A percentile compares a stretch with the other conserved stretches of the same genome.
Evolutionary conservation across 2,888 invertebrate genomes (phyloP).

Genomic region (Drosophila fungiperda): DNA sequence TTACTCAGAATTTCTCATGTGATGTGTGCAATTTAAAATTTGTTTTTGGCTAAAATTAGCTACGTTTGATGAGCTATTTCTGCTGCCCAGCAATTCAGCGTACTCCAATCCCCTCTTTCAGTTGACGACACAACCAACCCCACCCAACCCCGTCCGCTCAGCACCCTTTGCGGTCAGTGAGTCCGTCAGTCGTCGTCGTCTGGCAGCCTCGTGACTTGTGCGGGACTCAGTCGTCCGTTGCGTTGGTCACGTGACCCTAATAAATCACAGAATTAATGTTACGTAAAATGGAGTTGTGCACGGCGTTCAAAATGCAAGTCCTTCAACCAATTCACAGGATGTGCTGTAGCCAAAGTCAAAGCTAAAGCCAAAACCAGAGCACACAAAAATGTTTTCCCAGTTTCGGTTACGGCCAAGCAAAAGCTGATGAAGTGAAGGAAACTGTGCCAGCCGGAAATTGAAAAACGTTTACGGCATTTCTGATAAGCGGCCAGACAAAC

Average conservation of each 20-base stretch:
- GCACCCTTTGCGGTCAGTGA: conserved; percentile 44
- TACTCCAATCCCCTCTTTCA: background rate
- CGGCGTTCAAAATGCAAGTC: conserved; percentile 39
- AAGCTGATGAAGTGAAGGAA: conserved; percentile 29
- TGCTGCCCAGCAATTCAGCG: background rate
- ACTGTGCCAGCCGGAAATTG: conserved; percentile 78
- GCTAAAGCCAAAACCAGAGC: background rate
- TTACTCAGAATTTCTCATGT: conserved; percentile 12
- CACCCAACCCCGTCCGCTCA: background rate
- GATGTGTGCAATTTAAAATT: conserved; percentile 11
- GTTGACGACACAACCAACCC: background rate
- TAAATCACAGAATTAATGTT: conserved; percentile 86
- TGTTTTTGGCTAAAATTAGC: conserved; percentile 34
- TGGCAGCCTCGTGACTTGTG: conserved; percentile 67
- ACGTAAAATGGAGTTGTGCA: conserved; percentile 85
- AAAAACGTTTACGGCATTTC: conserved; percentile 78
- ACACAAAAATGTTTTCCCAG: background rate
- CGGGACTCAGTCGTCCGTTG: conserved; percentile 81
- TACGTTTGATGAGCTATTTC: conserved; percentile 45
- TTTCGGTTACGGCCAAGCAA: conserved; percentile 13
- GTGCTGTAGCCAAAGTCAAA: conserved; percentile 9
- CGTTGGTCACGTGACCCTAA: conserved; percentile 86
- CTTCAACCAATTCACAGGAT: conserved; percentile 28
- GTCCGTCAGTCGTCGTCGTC: conserved; percentile 40
- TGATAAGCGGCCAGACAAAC: conserved; percentile 62